Conservation (phyloP, 2,797 vertebrate genomes). For the Nasua narica region DNA sequence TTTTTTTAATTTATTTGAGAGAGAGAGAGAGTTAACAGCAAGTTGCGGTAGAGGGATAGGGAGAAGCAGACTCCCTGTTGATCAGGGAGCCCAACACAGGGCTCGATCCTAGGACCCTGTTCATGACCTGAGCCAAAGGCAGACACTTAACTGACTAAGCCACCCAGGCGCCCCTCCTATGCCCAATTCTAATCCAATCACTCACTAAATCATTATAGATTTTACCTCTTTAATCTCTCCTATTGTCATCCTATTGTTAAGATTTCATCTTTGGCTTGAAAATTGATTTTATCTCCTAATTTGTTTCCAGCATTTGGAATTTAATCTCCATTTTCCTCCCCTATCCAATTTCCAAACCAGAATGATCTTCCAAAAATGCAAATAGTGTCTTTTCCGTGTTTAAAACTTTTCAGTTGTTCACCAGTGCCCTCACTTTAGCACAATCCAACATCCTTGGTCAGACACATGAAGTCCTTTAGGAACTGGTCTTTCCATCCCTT, state of each 20-base stretch:
- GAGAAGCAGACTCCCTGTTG: too few species aligned
- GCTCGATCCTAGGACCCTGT: too few species aligned
- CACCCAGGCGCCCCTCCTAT: too few species aligned
- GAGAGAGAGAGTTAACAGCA: too few species aligned
- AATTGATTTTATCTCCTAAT: neutral
- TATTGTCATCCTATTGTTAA: neutral
- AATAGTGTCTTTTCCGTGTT: neutral
- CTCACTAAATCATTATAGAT: neutral
- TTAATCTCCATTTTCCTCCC: neutral
- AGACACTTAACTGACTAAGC: too few species aligned
- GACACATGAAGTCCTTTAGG: neutral
- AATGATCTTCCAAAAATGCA: neutral
- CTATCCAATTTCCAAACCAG: neutral
- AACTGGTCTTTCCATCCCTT: neutral
- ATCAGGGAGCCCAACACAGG: too few species aligned
- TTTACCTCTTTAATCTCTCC: neutral
- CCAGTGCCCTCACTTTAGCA: neutral
- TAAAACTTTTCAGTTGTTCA: neutral
- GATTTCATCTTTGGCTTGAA: neutral
- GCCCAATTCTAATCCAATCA: neutral
- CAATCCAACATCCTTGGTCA: neutral
- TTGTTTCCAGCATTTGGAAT: neutral
- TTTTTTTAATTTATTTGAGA: too few species aligned
- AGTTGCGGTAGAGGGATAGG: too few species aligned
- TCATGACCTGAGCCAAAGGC: too few species aligned